A percentile compares a stretch with the other conserved stretches of the same genome.
These are phyloP conservation scores for Enteromius unitaeniatus DNA, from an alignment of 2,797 vertebrate genomes.

Conservation along the genomic window DNA sequence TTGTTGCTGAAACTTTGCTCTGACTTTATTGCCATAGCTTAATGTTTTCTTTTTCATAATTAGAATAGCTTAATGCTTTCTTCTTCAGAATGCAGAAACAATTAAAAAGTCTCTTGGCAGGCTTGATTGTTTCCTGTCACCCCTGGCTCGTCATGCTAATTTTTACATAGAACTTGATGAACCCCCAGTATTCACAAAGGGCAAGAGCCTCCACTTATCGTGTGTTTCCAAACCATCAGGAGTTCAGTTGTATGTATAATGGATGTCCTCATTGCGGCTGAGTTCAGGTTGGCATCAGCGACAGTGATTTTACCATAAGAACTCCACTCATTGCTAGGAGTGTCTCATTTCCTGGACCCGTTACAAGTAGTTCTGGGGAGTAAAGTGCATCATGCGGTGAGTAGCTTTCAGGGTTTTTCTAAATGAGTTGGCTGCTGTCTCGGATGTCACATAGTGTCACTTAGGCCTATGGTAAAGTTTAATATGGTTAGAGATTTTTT, in stretches of 20 bases:
- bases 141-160: constrained; percentile 66
- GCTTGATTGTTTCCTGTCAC: constrained; percentile 71
- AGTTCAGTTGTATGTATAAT: constrained; percentile 67
- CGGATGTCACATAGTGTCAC: neutral
- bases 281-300: neutral
- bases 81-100: constrained; percentile 70
- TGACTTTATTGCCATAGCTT: constrained; percentile 66
- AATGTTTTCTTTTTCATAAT: constrained; percentile 64
- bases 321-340: constrained; percentile 16
- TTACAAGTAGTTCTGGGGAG: constrained; percentile 11
- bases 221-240: constrained; percentile 68
- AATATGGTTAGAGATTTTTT: neutral
- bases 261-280: constrained; percentile 60
- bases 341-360: constrained; percentile 28
- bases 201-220: constrained; percentile 64
- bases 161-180: constrained; percentile 71
- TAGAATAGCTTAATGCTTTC: constrained; percentile 20
- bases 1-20: constrained; percentile 69
- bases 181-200: constrained; percentile 70
- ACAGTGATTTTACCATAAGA: constrained; percentile 17
- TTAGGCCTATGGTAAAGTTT: neutral
- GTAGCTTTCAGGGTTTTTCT: constrained; percentile 1
- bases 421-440: neutral
- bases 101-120: constrained; percentile 70
- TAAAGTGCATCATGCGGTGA: neutral